These are phyloP conservation scores for Euphydryas editha DNA, from an alignment of 2,888 invertebrate species.

Conservation along the genomic window DNA sequence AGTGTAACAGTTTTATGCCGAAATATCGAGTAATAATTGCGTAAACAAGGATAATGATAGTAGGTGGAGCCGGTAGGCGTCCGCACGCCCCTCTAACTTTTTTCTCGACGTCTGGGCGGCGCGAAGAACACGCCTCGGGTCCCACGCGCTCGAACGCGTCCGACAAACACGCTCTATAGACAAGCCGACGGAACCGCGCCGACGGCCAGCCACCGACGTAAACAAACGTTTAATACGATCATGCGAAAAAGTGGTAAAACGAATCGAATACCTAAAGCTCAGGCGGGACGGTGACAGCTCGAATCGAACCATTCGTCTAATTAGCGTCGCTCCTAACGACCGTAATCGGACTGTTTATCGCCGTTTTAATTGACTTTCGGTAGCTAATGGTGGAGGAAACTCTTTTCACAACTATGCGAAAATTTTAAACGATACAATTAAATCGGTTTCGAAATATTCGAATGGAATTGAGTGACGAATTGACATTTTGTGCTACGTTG, in stretches of 20 bases:
- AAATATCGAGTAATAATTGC: slow-evolving; percentile 76
- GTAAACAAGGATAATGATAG: slow-evolving; percentile 81
- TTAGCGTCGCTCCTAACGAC: slow-evolving; percentile 24
- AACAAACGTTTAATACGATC: slow-evolving; percentile 53
- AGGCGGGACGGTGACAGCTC: slow-evolving; percentile 21
- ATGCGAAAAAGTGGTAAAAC: slow-evolving; percentile 30
- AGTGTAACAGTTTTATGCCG: slow-evolving; percentile 61
- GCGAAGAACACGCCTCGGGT: slow-evolving; percentile 73
- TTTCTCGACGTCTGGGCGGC: slow-evolving; percentile 77
- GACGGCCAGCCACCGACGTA: slow-evolving; percentile 58
- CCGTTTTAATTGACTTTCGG: slow-evolving; percentile 35
- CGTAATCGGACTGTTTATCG: slow-evolving; percentile 23
- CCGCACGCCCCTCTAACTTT: slow-evolving; percentile 77
- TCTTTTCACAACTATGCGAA: slow-evolving; percentile 12
- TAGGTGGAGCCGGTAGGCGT: slow-evolving; percentile 74
- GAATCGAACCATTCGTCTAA: slow-evolving; percentile 29
- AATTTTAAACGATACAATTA: slow-evolving; percentile 15
- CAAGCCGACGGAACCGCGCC: slow-evolving; percentile 71
- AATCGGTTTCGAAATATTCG: slow-evolving; percentile 31
- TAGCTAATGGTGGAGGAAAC: slow-evolving; percentile 13
- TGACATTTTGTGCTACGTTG: slow-evolving; percentile 21
- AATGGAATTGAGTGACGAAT: slow-evolving; percentile 15
- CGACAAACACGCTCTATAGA: slow-evolving; percentile 64
- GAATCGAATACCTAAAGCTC: slow-evolving; percentile 23
- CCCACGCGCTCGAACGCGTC: slow-evolving; percentile 76